Evolutionary conservation across 2,888 invertebrate species (phyloP).

Genomic region (Chloroclystis v-ata): DNA sequence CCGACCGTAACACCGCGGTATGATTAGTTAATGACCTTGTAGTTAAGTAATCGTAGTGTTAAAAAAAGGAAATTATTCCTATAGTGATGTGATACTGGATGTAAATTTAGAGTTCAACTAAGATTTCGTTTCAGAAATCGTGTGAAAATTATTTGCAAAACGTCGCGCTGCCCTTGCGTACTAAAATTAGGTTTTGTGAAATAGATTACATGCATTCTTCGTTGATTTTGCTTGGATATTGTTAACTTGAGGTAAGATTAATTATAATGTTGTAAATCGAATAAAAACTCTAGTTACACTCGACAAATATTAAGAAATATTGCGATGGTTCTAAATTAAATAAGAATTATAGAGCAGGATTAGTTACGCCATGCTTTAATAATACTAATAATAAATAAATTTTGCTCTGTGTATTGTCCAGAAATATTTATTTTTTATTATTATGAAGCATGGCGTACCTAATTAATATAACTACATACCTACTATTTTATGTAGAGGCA

Average conservation of each 20-base stretch:
- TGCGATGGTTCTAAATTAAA: background rate
- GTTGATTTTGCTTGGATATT: slow-evolving; percentile 39
- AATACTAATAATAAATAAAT: too few relatives aligned
- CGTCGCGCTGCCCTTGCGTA: slow-evolving; percentile 44
- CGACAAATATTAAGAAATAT: background rate
- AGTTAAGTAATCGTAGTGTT: slow-evolving; percentile 40
- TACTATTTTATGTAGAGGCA: too few relatives aligned
- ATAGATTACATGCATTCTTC: slow-evolving; percentile 50
- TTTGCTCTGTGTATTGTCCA: too few relatives aligned
- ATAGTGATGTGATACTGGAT: slow-evolving; percentile 52
- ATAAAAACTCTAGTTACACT: background rate
- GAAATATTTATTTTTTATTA: too few relatives aligned
- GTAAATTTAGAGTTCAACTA: slow-evolving; percentile 29
- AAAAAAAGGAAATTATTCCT: slow-evolving; percentile 32
- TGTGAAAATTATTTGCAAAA: slow-evolving; percentile 27
- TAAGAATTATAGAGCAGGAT: too few relatives aligned
- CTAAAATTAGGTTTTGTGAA: slow-evolving; percentile 50
- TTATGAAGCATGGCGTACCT: too few relatives aligned
- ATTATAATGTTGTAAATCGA: background rate
- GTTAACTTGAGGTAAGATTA: slow-evolving; percentile 48
- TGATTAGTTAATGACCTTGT: slow-evolving; percentile 39
- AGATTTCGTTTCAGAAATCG: slow-evolving; percentile 22
- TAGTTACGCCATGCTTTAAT: too few relatives aligned
- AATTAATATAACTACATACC: too few relatives aligned
- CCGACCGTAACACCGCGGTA: slow-evolving; percentile 32